Evolutionary conservation across 1,140 invertebrate species (phyloP), one percentile per base, ranked within the genome.

Genomic region (Drosophila takahashii): DNA sequence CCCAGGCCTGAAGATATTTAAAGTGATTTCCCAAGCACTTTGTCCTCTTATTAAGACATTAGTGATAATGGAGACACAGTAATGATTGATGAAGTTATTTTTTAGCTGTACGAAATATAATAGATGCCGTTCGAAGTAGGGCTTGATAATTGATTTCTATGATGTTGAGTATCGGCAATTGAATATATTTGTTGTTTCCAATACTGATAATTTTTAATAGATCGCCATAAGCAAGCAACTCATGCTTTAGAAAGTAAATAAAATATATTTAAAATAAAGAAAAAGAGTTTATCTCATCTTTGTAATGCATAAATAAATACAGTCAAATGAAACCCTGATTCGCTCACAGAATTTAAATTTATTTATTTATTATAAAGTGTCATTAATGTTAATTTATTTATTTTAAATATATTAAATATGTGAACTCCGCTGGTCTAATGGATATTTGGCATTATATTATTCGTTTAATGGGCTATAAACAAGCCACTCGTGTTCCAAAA

Each of bases 11-110:
- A 29, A 62, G 16, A 48, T 15, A 29, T 13, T 37, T 48, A 1
- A 56, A 72, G 59, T 66, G 76, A 62, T 47, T 77, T 83, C 52
- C 64, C 32, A 42, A 37, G 16, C 29, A 16, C 34, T 47, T 34
- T 13, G 18, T 18, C 16, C 18, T n/a, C n/a, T 70, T 32, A 69
- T 45, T 47, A 70, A 70, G 50, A 48, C 51, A 70, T 70, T 70
- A 70, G 50, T 13, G 16, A 11, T 4, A 22, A 36, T 26, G 44
- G 32, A 22, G 0, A 37, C 45, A 32, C 37, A 69, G 16, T 26
- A 0, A 69, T 54, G 66, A 69, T 70, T 56, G 32, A 70, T 69
- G 62, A 41, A 13, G 1, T 15, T 44, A 34, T 22, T 9, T 36
- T 44, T 15, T n/a, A 15, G 34, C 32, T 22, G 11, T 16, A 8